phyloP scores from a whole-genome alignment of 1,140 invertebrate species.

The Pogonognathellus flavescens region DNA sequence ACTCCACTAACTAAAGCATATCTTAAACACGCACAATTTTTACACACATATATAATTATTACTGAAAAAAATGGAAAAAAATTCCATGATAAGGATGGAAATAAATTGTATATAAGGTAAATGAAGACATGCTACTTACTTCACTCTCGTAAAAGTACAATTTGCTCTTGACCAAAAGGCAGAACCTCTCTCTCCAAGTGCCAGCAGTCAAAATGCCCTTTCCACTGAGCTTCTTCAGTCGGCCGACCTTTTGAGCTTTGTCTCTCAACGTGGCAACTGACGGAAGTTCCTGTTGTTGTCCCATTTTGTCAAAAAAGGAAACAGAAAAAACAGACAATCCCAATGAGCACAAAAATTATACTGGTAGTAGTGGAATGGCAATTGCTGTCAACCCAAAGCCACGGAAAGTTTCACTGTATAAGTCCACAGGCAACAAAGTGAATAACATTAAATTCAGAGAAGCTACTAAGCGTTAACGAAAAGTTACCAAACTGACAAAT shows the following conservation, averaged over 20 bases:
- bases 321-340: constrained; percentile 16
- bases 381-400: not conserved
- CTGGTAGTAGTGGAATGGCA: not conserved
- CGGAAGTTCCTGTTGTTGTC: constrained; percentile 58
- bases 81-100: no score
- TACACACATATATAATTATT: no score
- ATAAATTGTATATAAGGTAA: not conserved
- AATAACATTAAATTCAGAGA: no score
- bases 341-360: constrained; percentile 1
- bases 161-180: constrained; percentile 68
- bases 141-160: constrained; percentile 69
- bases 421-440: no score
- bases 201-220: constrained; percentile 68
- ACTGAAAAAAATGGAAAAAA: no score
- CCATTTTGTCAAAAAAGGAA: constrained; percentile 46
- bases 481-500: no score
- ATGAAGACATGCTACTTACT: constrained; percentile 60
- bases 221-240: constrained; percentile 68
- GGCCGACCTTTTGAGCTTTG: constrained; percentile 64
- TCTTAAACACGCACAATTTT: no score
- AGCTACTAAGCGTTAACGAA: no score
- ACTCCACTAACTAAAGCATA: no score
- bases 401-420: constrained; percentile 16
- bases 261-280: constrained; percentile 51
- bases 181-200: constrained; percentile 68